Evolutionary conservation across 2,888 invertebrate species (phyloP), one percentile per base, ranked within the genome.

Genomic region (Eustalomyia histrio): DNA sequence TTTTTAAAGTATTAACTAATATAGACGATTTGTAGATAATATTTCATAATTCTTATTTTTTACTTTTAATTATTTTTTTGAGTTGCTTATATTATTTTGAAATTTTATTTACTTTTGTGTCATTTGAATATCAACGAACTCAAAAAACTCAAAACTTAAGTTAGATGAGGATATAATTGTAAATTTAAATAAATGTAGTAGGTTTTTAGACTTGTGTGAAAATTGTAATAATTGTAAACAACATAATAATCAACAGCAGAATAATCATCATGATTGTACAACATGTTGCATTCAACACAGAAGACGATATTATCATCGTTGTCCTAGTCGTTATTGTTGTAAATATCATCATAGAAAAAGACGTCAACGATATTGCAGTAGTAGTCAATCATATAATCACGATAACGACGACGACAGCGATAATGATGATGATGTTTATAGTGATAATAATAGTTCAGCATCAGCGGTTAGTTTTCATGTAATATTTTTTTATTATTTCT

Each of bases 391-490:
- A 67, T 60, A 60, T 65, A 58, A 78, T 39, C 33, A 55, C 29
- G 17, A 72, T 72, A 53, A 80, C 65, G 67, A 68, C 33, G 53
- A 65, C 60, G 72, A 79, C 52, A 63, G 74, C 47, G 43, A 73
- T 61, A 74, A 79, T 65, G 73, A 80, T 68, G 82, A 79, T 63
- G 83, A 68, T 52, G 33, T 65, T 64, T 18, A 71, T 64, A 52
- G 63, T 74, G 67, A 52, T 76, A 84, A 84, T 84, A 86, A 85
- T 86, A 86, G 85, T 82, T 84, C 86, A 6, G 64, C 75, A 76
- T 86, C 86, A 84, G 85, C 85, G 88, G 88, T 88, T 87, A 88
- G 88, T 88, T 86, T 80, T 80, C 60, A 61, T 60, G 50, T 21
- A 14, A 16, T 64, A 18, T 75, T 75, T 83, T 82, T 73, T 79